Percentiles rank a stretch among this genome's conserved stretches.
Evolutionary conservation across 2,797 vertebrate species (phyloP).

Genomic region (Lepus oiostolus): DNA sequence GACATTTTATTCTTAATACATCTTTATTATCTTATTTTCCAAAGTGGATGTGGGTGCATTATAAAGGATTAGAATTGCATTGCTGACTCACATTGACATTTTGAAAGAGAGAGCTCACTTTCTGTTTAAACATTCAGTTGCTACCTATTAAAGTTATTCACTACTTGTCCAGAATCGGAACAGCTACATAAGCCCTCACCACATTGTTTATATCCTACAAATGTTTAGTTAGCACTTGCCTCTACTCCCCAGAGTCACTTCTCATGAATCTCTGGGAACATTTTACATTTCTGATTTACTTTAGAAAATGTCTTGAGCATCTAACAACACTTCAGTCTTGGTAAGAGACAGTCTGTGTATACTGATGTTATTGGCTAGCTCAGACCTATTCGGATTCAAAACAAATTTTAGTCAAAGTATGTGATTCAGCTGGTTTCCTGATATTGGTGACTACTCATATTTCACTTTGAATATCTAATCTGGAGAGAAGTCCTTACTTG

Average conservation of each 20-base stretch:
- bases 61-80: background rate
- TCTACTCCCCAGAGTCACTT: background rate
- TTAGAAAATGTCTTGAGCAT: background rate
- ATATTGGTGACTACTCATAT: background rate
- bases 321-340: background rate
- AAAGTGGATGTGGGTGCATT: background rate
- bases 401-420: background rate
- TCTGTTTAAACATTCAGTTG: background rate
- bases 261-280: background rate
- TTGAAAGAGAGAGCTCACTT: background rate
- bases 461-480: background rate
- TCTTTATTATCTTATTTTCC: conserved; percentile 33
- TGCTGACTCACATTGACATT: background rate
- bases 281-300: conserved; percentile 33
- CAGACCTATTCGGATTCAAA: background rate
- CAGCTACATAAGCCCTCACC: background rate
- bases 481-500: background rate
- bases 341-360: background rate
- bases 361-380: background rate
- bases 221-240: background rate
- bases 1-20: background rate
- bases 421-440: background rate
- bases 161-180: background rate
- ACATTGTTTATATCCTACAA: background rate
- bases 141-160: background rate